Evolutionary conservation across 2,797 vertebrate species (phyloP).

Genomic region (Hydrolagus colliei): DNA sequence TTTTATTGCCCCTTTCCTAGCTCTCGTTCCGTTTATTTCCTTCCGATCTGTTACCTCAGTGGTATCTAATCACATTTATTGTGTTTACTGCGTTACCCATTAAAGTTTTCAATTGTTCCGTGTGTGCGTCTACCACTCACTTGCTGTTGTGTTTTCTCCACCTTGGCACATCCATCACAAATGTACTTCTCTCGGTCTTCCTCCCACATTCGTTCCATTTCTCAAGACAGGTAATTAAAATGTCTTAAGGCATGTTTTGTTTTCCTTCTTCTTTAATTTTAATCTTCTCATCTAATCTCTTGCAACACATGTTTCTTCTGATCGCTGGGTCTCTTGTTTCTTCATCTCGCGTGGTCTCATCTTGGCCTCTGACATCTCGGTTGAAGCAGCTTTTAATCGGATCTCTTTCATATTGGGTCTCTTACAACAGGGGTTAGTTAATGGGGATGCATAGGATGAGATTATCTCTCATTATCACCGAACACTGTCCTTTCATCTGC

Average conservation of each 20-base stretch:
- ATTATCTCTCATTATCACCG: neutral
- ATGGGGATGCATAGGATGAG: neutral
- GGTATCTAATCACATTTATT: neutral
- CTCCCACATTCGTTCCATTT: neutral
- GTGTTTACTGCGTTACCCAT: neutral
- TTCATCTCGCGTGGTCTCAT: neutral
- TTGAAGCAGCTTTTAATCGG: neutral
- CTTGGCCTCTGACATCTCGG: neutral
- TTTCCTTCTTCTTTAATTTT: conserved; percentile 1
- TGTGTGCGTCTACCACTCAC: neutral
- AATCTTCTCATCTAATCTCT: neutral
- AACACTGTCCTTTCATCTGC: neutral
- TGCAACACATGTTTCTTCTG: neutral
- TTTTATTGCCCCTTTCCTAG: neutral
- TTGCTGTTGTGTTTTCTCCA: neutral
- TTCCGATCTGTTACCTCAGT: neutral
- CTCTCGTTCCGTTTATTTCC: neutral
- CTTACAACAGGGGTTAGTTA: neutral
- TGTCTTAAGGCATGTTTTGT: neutral
- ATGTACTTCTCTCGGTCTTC: neutral
- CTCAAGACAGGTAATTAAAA: neutral
- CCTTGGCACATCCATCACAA: neutral
- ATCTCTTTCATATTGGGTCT: neutral
- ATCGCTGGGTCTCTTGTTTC: neutral
- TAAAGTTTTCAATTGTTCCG: neutral